Evolutionary conservation across 1,140 invertebrate species (phyloP).

Genomic region (Zaprionus camerounensis): DNA sequence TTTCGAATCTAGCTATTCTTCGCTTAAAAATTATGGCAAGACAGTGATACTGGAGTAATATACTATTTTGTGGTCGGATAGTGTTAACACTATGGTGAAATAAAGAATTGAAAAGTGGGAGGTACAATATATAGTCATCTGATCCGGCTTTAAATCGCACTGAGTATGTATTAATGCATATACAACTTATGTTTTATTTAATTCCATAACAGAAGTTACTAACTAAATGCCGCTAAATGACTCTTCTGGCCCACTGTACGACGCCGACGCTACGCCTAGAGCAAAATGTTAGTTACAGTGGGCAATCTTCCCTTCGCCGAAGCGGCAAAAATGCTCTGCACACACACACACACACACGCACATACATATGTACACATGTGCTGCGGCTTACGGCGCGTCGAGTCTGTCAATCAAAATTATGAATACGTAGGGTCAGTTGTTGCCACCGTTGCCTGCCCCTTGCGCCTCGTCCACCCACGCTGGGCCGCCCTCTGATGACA

Average conservation of each 20-base stretch:
- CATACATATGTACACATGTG: not conserved
- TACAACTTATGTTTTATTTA: no score
- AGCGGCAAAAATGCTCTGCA: conserved; percentile 73
- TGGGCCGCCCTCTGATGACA: conserved; percentile 28
- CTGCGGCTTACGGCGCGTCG: conserved; percentile 32
- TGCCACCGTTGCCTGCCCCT: conserved; percentile 8
- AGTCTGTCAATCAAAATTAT: conserved; percentile 79
- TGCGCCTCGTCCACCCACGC: not conserved
- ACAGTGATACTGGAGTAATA: no score
- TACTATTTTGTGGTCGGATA: no score
- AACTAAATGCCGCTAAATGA: no score
- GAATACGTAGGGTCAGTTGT: conserved; percentile 72
- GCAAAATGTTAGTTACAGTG: conserved; percentile 34
- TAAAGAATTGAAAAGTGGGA: no score
- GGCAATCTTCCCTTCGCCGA: conserved; percentile 35
- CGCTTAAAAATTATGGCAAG: no score
- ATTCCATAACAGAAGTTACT: no score
- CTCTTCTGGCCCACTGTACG: not conserved
- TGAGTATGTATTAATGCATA: no score
- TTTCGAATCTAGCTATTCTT: no score
- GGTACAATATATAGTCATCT: no score
- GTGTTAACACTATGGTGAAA: no score
- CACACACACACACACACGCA: not conserved
- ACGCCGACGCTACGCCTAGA: conserved; percentile 8
- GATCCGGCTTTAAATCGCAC: no score